Percentiles rank a stretch among this genome's conserved stretches.
Conservation (phyloP, 2,797 vertebrate genomes). For the Cygnus olor region DNA sequence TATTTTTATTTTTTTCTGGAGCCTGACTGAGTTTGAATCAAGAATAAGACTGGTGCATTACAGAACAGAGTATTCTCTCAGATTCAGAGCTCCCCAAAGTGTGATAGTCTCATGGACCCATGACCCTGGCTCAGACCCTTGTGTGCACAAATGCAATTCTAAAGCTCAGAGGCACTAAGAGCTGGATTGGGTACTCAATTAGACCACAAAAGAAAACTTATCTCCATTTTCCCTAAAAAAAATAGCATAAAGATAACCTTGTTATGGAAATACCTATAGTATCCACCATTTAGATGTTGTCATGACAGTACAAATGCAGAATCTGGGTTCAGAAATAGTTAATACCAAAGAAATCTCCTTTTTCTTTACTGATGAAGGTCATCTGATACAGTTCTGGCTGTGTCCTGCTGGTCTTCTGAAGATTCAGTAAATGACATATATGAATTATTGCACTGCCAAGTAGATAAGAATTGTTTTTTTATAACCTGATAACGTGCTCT, state of each 20-base stretch:
- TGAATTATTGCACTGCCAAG: conserved; percentile 20
- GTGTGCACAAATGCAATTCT: background rate
- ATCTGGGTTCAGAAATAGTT: background rate
- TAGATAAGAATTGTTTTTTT: background rate
- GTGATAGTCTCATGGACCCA: background rate
- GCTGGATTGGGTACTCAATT: background rate
- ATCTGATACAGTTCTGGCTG: background rate
- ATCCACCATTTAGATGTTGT: background rate
- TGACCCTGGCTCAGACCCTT: background rate
- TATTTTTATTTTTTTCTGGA: background rate
- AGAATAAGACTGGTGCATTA: background rate
- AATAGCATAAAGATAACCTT: background rate
- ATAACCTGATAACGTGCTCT: conserved; percentile 5
- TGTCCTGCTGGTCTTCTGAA: background rate
- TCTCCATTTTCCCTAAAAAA: background rate
- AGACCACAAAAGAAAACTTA: background rate
- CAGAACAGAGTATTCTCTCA: background rate
- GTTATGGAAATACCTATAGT: background rate
- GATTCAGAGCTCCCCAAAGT: background rate
- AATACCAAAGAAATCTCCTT: background rate
- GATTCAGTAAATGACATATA: conserved; percentile 10
- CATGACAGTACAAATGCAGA: background rate
- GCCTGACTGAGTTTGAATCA: background rate
- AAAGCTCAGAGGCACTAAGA: background rate
- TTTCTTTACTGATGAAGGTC: conserved; percentile 23